phyloP scores from a whole-genome alignment of 2,888 invertebrate genomes.

The Agriopis aurantiaria region DNA sequence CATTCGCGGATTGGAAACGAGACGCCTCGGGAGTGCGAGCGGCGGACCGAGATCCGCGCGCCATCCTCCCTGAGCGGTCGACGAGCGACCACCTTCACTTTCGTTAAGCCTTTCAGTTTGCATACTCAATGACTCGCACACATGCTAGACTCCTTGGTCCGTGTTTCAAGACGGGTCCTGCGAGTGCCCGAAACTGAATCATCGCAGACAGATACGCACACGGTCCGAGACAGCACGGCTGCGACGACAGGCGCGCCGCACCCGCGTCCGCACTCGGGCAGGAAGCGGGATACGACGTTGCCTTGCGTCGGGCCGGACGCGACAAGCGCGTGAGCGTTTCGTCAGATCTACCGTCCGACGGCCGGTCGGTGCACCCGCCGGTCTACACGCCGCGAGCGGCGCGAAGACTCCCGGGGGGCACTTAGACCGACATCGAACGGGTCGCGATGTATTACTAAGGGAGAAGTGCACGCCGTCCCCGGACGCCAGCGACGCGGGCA shows the following conservation, averaged over 20 bases:
- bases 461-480: slow-evolving; percentile 60
- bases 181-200: slow-evolving; percentile 77
- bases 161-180: slow-evolving; percentile 90
- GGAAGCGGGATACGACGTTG: slow-evolving; percentile 56
- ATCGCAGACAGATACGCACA: slow-evolving; percentile 67
- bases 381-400: too few species aligned
- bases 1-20: slow-evolving; percentile 73
- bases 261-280: slow-evolving; percentile 61
- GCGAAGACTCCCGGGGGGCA: too few species aligned
- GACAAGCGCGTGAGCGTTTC: slow-evolving; percentile 57
- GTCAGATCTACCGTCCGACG: slow-evolving; percentile 16
- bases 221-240: slow-evolving; percentile 62
- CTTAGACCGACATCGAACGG: slow-evolving; percentile 64
- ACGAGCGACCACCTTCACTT: slow-evolving; percentile 81
- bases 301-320: slow-evolving; percentile 64
- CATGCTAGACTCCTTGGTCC: slow-evolving; percentile 80
- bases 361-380: too few species aligned
- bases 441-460: slow-evolving; percentile 84
- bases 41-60: slow-evolving; percentile 65
- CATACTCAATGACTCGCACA: slow-evolving; percentile 89
- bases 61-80: slow-evolving; percentile 77
- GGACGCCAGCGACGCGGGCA: slow-evolving; percentile 21
- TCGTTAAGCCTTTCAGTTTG: slow-evolving; percentile 89
- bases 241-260: slow-evolving; percentile 52
- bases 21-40: slow-evolving; percentile 87